Percentiles rank a stretch among this genome's conserved stretches.
Conservation (phyloP, 35 echinoderm and acorn worm species). For the Stichopus chloronotus region DNA sequence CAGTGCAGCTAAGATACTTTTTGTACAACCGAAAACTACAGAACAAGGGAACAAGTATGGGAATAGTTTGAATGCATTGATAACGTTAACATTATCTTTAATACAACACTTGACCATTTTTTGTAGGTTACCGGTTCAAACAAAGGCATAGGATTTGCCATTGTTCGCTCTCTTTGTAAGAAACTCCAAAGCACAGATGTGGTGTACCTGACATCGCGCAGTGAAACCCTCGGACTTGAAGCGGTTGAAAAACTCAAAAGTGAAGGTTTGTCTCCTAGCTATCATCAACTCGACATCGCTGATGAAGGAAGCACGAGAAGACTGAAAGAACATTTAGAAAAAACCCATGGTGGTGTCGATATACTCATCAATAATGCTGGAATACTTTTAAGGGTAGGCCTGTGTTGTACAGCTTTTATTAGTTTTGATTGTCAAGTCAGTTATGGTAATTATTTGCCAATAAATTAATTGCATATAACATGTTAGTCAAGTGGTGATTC, state of each 20-base stretch:
- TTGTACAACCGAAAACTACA: too few species aligned
- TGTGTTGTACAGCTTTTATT: not conserved
- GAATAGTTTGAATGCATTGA: not conserved
- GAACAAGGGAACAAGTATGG: too few species aligned
- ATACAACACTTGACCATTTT: not conserved
- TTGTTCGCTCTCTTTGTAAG: slow-evolving; percentile 76
- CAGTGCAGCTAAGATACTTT: not conserved
- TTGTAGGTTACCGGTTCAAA: slow-evolving; percentile 79
- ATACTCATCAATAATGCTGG: slow-evolving; percentile 82
- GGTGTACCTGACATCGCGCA: slow-evolving; percentile 76
- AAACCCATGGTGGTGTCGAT: slow-evolving; percentile 72
- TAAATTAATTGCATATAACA: too few species aligned
- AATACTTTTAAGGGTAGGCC: slow-evolving; percentile 68
- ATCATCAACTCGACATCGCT: slow-evolving; percentile 73
- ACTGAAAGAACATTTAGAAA: slow-evolving; percentile 44
- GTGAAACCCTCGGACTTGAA: slow-evolving; percentile 64
- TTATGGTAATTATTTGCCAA: too few species aligned
- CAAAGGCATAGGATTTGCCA: slow-evolving; percentile 85
- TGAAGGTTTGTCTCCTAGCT: slow-evolving; percentile 64
- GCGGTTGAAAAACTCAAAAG: slow-evolving; percentile 63
- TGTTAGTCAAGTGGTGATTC: too few species aligned
- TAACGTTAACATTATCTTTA: not conserved
- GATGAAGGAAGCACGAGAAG: slow-evolving; percentile 48
- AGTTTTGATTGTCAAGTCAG: too few species aligned
- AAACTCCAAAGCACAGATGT: slow-evolving; percentile 48